phyloP scores from a whole-genome alignment of 1,140 invertebrate species.

The Phenacoccus solenopsis region DNA sequence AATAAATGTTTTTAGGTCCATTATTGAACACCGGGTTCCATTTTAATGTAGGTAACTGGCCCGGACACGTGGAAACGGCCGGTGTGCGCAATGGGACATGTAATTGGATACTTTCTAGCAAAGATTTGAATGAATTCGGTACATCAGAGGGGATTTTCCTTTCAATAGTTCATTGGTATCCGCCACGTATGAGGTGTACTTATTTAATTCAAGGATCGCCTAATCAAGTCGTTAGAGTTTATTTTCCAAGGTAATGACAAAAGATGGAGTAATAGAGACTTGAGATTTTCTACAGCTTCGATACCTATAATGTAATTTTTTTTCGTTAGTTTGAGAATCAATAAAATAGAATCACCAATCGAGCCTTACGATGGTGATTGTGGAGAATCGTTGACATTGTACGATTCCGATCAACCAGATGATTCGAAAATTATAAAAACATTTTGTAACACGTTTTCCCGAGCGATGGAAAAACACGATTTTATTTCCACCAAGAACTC shows the following conservation, averaged over 20 bases:
- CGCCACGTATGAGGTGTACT: conserved; percentile 77
- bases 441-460: conserved; percentile 82
- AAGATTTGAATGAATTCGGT: conserved; percentile 56
- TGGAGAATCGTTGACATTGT: conserved; percentile 73
- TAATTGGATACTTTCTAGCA: conserved; percentile 71
- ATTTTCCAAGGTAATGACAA: conserved; percentile 75
- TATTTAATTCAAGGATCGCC: conserved; percentile 71
- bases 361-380: conserved; percentile 73
- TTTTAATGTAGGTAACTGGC: conserved; percentile 87
- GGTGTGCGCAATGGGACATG: conserved; percentile 69
- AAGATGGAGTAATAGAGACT: conserved; percentile 16
- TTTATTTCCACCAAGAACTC: conserved; percentile 75
- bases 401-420: conserved; percentile 70
- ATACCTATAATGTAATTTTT: neutral
- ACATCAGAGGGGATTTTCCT: conserved; percentile 75
- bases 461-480: conserved; percentile 81
- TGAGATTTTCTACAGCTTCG: too few relatives aligned
- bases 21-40: conserved; percentile 81
- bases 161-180: conserved; percentile 84
- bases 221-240: conserved; percentile 71
- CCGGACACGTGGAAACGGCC: conserved; percentile 73
- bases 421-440: conserved; percentile 79
- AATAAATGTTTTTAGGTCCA: conserved; percentile 43
- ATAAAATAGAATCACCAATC: conserved; percentile 75
- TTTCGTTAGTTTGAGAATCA: conserved; percentile 61